Evolutionary conservation across 1,140 invertebrate species (phyloP).

Genomic region (Linepithema humile): DNA sequence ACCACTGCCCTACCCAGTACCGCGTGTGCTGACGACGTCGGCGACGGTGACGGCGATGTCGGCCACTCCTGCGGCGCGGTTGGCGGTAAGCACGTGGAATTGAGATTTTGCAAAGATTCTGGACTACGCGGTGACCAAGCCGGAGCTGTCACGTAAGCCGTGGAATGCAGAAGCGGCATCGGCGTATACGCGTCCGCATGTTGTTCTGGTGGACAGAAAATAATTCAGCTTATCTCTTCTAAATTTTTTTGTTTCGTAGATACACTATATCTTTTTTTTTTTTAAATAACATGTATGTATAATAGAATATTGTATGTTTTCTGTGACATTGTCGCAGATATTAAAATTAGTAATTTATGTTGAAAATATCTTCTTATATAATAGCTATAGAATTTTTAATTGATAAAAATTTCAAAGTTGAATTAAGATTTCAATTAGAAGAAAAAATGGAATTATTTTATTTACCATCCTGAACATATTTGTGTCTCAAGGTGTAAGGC

Average conservation of each 20-base stretch:
- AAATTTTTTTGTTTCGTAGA: too few relatives aligned
- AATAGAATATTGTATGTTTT: too few relatives aligned
- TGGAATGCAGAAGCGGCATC: slow-evolving; percentile 81
- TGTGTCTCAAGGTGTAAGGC: slow-evolving; percentile 81
- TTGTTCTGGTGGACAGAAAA: slow-evolving; percentile 73
- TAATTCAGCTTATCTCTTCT: not conserved
- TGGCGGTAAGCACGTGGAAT: slow-evolving; percentile 56
- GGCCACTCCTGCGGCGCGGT: slow-evolving; percentile 78
- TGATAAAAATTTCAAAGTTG: not conserved
- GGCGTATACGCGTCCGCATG: slow-evolving; percentile 80
- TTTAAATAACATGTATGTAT: not conserved
- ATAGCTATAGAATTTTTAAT: not conserved
- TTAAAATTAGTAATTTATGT: too few relatives aligned
- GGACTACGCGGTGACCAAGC: slow-evolving; percentile 82
- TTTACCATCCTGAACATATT: slow-evolving; percentile 82
- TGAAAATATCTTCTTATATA: too few relatives aligned
- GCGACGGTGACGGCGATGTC: slow-evolving; percentile 80
- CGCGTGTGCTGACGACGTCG: slow-evolving; percentile 76
- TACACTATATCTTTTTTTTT: too few relatives aligned
- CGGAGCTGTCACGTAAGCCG: slow-evolving; percentile 79
- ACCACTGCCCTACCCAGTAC: slow-evolving; percentile 67
- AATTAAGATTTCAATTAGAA: not conserved
- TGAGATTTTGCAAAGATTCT: slow-evolving; percentile 71
- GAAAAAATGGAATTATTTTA: not conserved
- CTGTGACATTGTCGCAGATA: too few relatives aligned